Evolutionary conservation across 2,797 vertebrate genomes (phyloP).

Genomic region (Esox lucius): DNA sequence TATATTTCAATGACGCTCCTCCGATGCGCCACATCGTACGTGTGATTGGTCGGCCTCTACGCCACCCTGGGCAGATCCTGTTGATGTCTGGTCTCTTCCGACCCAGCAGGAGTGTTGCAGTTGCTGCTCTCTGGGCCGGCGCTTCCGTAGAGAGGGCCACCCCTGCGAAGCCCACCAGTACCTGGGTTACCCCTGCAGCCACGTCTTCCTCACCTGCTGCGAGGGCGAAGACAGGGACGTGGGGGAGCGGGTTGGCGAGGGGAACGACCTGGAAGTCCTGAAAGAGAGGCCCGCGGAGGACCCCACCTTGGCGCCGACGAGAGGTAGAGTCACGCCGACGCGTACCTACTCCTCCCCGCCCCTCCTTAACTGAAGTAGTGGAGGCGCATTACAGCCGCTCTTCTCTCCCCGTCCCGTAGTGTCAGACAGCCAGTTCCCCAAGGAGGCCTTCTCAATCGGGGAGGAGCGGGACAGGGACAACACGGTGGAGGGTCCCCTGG

Average conservation of each 20-base stretch:
- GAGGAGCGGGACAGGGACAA: conserved; percentile 77
- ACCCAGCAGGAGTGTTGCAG: conserved; percentile 87
- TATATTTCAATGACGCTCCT: not conserved
- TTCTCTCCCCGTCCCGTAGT: conserved; percentile 63
- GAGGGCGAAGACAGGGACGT: conserved; percentile 68
- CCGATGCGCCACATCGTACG: no score
- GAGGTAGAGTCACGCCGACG: conserved; percentile 68
- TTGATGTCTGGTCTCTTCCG: conserved; percentile 1
- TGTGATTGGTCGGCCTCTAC: conserved; percentile 2
- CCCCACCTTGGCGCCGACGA: conserved; percentile 68
- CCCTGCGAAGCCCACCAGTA: conserved; percentile 78
- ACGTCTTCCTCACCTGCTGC: conserved; percentile 86
- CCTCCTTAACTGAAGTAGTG: no score
- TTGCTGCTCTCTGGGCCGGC: conserved; percentile 88
- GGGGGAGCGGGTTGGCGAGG: conserved; percentile 36
- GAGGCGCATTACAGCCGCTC: not conserved
- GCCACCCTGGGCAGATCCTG: no score
- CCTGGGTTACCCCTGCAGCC: conserved; percentile 87
- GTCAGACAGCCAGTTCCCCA: conserved; percentile 76
- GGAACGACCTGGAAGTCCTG: conserved; percentile 69
- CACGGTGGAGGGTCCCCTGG: conserved; percentile 68
- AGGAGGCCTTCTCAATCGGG: conserved; percentile 83
- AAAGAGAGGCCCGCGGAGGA: conserved; percentile 71
- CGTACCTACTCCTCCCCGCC: not conserved
- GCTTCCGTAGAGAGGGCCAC: conserved; percentile 72